Conservation (phyloP, 2,888 invertebrate species). For the Erebia aethiops region DNA sequence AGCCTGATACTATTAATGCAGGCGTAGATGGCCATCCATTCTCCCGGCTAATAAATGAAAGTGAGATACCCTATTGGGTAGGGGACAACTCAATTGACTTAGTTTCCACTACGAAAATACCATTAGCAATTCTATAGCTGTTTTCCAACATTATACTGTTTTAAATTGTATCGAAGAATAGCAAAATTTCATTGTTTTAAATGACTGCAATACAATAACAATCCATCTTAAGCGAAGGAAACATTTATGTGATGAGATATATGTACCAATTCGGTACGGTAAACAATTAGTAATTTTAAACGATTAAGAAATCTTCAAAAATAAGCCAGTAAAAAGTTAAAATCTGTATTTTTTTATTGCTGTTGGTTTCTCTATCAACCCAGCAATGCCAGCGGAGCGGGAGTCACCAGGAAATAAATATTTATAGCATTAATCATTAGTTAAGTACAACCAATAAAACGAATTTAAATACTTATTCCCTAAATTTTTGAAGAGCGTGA, state of each 20-base stretch:
- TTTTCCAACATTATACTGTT: conserved; percentile 16
- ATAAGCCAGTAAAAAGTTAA: not conserved
- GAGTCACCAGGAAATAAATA: no score
- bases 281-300: no score
- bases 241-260: not conserved
- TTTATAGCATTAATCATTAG: no score
- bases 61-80: conserved; percentile 38
- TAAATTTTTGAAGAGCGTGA: not conserved
- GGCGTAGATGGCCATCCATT: conserved; percentile 35
- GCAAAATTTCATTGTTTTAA: not conserved
- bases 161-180: conserved; percentile 1
- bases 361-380: no score
- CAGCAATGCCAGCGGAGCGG: no score
- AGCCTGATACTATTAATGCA: conserved; percentile 36
- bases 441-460: not conserved
- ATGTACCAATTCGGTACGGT: no score
- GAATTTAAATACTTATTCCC: not conserved
- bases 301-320: not conserved
- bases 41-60: conserved; percentile 42
- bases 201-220: conserved; percentile 1
- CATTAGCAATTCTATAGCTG: conserved; percentile 57
- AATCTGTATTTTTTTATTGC: no score
- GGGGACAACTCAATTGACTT: conserved; percentile 38
- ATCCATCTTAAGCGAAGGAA: not conserved
- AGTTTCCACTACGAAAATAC: conserved; percentile 30